A percentile compares a stretch with the other conserved stretches of the same genome.
These are phyloP conservation scores for Halesus radiatus DNA, from an alignment of 1,140 invertebrate species.

Conservation along the genomic window DNA sequence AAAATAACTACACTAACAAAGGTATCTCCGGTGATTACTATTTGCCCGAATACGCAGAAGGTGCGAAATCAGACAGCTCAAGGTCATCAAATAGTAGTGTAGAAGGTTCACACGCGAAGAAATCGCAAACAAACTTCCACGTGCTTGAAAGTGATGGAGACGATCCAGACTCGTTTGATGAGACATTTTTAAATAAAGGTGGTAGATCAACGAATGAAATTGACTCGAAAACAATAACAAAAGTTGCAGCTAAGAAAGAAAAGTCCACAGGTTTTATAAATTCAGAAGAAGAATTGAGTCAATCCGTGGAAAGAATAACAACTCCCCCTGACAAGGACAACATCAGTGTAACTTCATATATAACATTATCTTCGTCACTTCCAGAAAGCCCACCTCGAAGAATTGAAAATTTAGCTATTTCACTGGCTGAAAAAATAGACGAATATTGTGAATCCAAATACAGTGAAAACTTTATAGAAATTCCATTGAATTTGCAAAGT, in stretches of 20 bases:
- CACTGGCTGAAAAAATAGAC: constrained; percentile 69
- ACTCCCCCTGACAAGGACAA: constrained; percentile 62
- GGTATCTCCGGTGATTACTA: constrained; percentile 59
- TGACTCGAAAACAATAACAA: constrained; percentile 20
- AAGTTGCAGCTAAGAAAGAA: background rate
- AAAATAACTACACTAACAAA: constrained; percentile 63
- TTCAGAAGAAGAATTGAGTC: constrained; percentile 38
- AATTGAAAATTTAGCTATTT: constrained; percentile 69
- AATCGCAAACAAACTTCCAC: constrained; percentile 57
- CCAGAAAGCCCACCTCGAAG: constrained; percentile 65
- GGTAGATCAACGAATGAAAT: constrained; percentile 17
- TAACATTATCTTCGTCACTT: constrained; percentile 67
- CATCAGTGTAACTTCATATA: constrained; percentile 67
- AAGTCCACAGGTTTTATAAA: background rate
- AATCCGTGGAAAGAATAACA: constrained; percentile 58
- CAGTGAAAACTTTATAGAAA: constrained; percentile 61
- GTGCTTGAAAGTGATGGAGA: constrained; percentile 54
- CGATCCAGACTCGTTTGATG: constrained; percentile 59
- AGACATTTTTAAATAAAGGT: constrained; percentile 33
- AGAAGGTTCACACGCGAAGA: constrained; percentile 54
- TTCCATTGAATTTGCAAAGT: constrained; percentile 63
- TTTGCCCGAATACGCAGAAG: constrained; percentile 63
- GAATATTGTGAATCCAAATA: constrained; percentile 69
- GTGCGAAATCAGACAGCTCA: constrained; percentile 67
- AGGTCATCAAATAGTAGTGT: constrained; percentile 66